Percentiles rank a stretch among this genome's conserved stretches.
Conservation (phyloP, 2,113 vertebrate species). For the Tychaedon coryphoeus region DNA sequence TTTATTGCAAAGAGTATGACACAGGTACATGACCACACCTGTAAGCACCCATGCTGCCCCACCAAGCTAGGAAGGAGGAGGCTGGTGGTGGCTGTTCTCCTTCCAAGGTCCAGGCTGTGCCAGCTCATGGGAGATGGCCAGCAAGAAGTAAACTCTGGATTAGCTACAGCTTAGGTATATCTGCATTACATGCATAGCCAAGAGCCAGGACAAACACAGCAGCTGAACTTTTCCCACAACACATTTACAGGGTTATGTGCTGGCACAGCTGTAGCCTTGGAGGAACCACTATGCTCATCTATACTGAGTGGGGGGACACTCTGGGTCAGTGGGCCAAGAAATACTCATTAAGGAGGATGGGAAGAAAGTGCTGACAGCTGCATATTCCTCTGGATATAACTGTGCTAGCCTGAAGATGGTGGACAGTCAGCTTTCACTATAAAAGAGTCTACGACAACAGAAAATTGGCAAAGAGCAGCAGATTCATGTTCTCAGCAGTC, state of each 20-base stretch:
- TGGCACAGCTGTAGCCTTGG: not conserved
- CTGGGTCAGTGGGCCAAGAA: not conserved
- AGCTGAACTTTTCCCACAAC: not conserved
- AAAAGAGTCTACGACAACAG: not conserved
- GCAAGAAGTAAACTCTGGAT: not conserved
- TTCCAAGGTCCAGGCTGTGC: not conserved
- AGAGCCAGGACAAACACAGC: conserved; percentile 1
- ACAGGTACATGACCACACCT: not conserved
- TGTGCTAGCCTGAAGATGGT: not conserved
- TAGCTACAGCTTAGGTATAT: not conserved
- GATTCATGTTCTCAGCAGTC: not conserved
- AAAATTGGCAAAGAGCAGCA: not conserved
- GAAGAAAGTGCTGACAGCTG: not conserved
- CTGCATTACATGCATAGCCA: not conserved
- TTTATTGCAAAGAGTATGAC: not conserved
- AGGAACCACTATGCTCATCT: not conserved
- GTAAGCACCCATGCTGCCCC: not conserved
- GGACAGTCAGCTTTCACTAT: not conserved
- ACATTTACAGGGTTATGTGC: not conserved
- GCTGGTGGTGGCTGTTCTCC: not conserved
- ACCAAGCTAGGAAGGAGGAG: not conserved
- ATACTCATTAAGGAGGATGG: not conserved
- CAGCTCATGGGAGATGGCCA: not conserved
- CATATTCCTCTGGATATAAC: not conserved
- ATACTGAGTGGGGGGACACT: fast-evolving